Evolutionary conservation across 2,888 invertebrate species (phyloP).

Genomic region (Sphaerophoria rueppellii): DNA sequence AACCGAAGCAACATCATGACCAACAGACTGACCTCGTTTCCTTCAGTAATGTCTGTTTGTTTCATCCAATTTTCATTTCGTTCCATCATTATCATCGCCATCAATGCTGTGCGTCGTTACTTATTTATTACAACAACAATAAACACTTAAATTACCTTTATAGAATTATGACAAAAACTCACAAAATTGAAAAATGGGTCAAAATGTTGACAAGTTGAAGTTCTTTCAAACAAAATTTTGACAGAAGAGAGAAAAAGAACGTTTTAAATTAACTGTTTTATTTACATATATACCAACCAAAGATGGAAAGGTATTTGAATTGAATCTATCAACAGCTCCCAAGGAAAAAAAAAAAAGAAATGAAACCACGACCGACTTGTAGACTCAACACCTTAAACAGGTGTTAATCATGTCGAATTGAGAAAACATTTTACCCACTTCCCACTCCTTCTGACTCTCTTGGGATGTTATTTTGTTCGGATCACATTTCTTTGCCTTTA

Average conservation of each 20-base stretch:
- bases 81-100: no score
- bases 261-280: constrained; percentile 25
- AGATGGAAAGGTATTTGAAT: not conserved
- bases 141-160: not conserved
- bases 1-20: constrained; percentile 14
- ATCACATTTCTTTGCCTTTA: constrained; percentile 50
- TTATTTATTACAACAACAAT: not conserved
- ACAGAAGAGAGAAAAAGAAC: not conserved
- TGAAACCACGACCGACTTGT: not conserved
- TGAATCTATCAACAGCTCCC: no score
- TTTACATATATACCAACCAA: not conserved
- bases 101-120: no score
- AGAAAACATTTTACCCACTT: constrained; percentile 29
- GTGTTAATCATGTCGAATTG: constrained; percentile 66
- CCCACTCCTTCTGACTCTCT: not conserved
- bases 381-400: constrained; percentile 43
- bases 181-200: no score
- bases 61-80: constrained; percentile 33
- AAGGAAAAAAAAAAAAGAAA: no score
- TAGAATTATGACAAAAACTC: no score
- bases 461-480: not conserved
- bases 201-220: no score
- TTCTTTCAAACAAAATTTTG: not conserved
- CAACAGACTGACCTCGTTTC: constrained; percentile 68
- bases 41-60: constrained; percentile 48